These are phyloP conservation scores for Philaenus spumarius DNA, from an alignment of 1,140 invertebrate species.

Conservation along the genomic window DNA sequence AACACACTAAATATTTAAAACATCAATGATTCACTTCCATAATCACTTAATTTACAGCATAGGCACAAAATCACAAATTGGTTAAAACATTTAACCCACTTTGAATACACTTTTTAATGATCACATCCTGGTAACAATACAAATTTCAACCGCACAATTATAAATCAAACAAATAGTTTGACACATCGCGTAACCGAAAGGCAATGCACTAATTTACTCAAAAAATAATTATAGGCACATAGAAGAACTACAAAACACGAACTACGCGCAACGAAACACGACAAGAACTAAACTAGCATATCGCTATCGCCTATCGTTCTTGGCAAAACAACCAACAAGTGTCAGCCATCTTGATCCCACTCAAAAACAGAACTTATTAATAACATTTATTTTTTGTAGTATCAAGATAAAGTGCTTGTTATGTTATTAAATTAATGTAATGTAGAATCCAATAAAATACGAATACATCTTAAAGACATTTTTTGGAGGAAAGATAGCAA, in stretches of 20 bases:
- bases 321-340: conserved; percentile 42
- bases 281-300: conserved; percentile 31
- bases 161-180: too few species aligned
- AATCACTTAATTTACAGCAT: conserved; percentile 13
- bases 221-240: not conserved
- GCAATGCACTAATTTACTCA: conserved; percentile 25
- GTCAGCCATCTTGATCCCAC: conserved; percentile 39
- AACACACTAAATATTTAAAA: conserved; percentile 5
- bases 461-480: too few species aligned
- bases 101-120: conserved; percentile 16
- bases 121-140: conserved; percentile 9
- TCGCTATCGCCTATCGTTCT: not conserved
- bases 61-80: conserved; percentile 35
- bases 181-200: conserved; percentile 15
- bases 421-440: too few species aligned
- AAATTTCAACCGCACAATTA: not conserved
- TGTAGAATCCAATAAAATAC: too few species aligned
- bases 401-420: too few species aligned
- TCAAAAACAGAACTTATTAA: too few species aligned
- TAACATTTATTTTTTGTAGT: too few species aligned
- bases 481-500: too few species aligned
- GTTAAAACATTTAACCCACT: conserved; percentile 11
- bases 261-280: conserved; percentile 14
- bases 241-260: conserved; percentile 9
- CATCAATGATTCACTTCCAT: conserved; percentile 16